These are phyloP conservation scores for Ectropis grisescens DNA, from an alignment of 1,140 invertebrate species.

Conservation along the genomic window DNA sequence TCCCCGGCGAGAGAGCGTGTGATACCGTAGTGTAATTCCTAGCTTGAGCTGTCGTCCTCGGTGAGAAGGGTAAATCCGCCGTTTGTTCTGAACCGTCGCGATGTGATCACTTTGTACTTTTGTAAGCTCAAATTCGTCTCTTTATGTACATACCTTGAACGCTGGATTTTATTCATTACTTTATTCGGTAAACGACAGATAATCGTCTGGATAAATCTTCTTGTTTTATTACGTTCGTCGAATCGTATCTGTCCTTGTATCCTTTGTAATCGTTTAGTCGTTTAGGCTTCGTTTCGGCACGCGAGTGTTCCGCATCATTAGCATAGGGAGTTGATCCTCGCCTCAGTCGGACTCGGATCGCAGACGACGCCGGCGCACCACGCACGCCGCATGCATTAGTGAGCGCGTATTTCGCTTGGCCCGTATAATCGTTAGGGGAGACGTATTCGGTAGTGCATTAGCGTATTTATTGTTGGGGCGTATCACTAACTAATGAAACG, in stretches of 20 bases:
- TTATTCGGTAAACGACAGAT: conserved; percentile 44
- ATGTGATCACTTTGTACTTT: conserved; percentile 68
- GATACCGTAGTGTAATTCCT: conserved; percentile 64
- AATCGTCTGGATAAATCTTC: conserved; percentile 35
- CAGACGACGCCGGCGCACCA: too few relatives aligned
- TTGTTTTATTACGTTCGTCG: conserved; percentile 18
- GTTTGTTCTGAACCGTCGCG: conserved; percentile 58
- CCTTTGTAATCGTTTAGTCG: conserved; percentile 4
- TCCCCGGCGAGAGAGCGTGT: conserved; percentile 53
- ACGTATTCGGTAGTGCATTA: conserved; percentile 50
- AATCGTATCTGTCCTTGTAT: conserved; percentile 2
- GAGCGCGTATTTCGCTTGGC: conserved; percentile 39
- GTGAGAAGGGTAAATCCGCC: conserved; percentile 59
- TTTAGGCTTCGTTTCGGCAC: too few relatives aligned
- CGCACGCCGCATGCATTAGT: conserved; percentile 21
- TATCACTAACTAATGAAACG: conserved; percentile 39
- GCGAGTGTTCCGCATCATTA: too few relatives aligned
- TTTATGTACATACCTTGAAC: conserved; percentile 62
- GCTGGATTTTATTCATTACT: conserved; percentile 38
- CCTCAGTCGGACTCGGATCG: too few relatives aligned
- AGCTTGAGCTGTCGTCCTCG: conserved; percentile 63
- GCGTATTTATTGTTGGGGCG: conserved; percentile 46
- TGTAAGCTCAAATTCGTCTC: conserved; percentile 64
- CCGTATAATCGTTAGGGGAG: conserved; percentile 46
- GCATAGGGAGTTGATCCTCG: too few relatives aligned